These are phyloP conservation scores for Drosophila nikananu DNA, from an alignment of 1,140 invertebrate genomes.

Conservation along the genomic window DNA sequence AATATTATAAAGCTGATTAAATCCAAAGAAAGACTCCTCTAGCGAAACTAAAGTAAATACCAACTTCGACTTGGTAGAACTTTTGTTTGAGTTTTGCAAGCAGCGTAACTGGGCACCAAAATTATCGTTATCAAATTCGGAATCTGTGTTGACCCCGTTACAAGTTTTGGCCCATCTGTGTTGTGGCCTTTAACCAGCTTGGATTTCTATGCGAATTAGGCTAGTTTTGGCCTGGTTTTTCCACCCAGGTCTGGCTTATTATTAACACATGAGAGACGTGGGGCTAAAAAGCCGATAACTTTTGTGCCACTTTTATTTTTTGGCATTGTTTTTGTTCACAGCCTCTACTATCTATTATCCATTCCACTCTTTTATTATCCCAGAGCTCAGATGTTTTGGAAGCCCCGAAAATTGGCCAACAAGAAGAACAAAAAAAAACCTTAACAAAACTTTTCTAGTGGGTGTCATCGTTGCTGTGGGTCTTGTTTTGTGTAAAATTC, in stretches of 20 bases:
- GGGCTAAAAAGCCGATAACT: conserved; percentile 32
- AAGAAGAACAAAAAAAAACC: conserved; percentile 46
- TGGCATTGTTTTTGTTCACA: conserved; percentile 53
- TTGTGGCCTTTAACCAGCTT: conserved; percentile 27
- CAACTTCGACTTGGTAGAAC: conserved; percentile 11
- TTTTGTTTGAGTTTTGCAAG: conserved; percentile 22
- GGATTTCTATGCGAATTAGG: conserved; percentile 50
- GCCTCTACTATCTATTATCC: conserved; percentile 5
- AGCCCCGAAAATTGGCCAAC: conserved; percentile 54
- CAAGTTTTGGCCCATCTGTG: conserved; percentile 20
- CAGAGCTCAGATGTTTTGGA: conserved; percentile 6
- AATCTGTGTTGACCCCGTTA: conserved; percentile 34
- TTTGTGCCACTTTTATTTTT: conserved; percentile 67
- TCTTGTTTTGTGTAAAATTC: conserved; percentile 52
- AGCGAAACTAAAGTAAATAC: conserved; percentile 1
- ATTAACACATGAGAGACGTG: conserved; percentile 47
- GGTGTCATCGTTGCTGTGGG: conserved; percentile 61
- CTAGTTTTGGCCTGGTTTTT: conserved; percentile 42
- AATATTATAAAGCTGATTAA: conserved; percentile 12
- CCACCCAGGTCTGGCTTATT: conserved; percentile 47
- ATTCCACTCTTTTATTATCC: conserved; percentile 7
- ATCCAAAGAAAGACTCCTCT: not conserved
- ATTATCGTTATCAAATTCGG: conserved; percentile 38
- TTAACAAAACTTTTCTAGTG: conserved; percentile 62
- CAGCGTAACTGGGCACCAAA: conserved; percentile 28